These are phyloP conservation scores for Apamea monoglypha DNA, from an alignment of 2,888 invertebrate genomes.

Conservation along the genomic window DNA sequence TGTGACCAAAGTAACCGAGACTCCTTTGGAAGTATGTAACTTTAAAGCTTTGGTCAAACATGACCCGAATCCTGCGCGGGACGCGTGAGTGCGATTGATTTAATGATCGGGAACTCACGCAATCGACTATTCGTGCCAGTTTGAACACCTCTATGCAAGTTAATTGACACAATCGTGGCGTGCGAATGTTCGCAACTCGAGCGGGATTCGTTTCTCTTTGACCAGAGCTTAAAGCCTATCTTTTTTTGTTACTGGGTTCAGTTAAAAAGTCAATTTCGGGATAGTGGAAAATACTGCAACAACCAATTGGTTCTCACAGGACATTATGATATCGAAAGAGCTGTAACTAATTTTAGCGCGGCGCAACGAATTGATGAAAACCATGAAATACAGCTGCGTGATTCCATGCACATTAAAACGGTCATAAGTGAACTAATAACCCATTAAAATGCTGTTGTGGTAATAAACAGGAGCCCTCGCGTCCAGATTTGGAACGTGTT, in stretches of 20 bases:
- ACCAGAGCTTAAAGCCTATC: neutral
- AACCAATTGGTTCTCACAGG: neutral
- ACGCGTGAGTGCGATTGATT: neutral
- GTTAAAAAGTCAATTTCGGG: neutral
- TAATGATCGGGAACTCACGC: too few relatives aligned
- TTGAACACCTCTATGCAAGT: neutral
- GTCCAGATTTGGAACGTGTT: constrained; percentile 49
- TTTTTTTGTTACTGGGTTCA: neutral
- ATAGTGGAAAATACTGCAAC: neutral
- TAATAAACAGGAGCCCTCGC: constrained; percentile 29
- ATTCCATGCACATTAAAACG: constrained; percentile 15
- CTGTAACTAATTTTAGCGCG: neutral
- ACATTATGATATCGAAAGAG: neutral
- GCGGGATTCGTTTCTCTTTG: neutral
- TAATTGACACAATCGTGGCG: neutral
- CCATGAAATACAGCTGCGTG: constrained; percentile 15
- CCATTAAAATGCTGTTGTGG: constrained; percentile 21
- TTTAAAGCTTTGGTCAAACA: neutral
- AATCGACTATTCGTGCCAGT: neutral
- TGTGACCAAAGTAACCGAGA: too few relatives aligned
- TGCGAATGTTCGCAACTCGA: neutral
- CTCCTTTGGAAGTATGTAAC: neutral
- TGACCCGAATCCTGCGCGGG: neutral
- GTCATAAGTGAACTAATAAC: constrained; percentile 33
- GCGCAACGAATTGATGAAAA: neutral